Evolutionary conservation across 1,140 invertebrate genomes (phyloP).

Genomic region (Apis cerana): DNA sequence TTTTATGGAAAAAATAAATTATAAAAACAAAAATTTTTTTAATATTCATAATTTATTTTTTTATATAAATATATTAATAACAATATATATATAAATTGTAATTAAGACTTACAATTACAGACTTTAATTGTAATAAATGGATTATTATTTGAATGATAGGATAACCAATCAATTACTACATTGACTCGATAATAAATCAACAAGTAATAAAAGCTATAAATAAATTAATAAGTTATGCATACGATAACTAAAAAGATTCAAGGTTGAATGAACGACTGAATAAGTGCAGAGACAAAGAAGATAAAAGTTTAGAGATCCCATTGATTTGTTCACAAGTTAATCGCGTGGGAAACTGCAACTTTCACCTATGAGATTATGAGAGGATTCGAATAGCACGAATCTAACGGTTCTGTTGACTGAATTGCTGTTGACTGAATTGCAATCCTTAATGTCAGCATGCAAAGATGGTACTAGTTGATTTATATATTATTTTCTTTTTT

Average conservation of each 20-base stretch:
- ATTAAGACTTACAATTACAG: not conserved
- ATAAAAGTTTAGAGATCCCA: constrained; percentile 15
- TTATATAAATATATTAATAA: not conserved
- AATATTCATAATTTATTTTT: not conserved
- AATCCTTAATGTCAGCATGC: constrained; percentile 43
- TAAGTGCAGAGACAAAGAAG: not conserved
- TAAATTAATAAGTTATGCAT: constrained; percentile 1
- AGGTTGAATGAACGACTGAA: constrained; percentile 6
- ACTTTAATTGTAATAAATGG: not conserved
- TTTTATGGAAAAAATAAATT: not conserved
- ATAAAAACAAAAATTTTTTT: not conserved
- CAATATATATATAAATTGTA: not conserved
- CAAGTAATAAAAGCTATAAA: not conserved
- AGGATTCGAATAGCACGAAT: constrained; percentile 50
- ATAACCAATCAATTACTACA: not conserved
- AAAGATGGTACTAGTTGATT: constrained; percentile 11
- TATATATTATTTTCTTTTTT: constrained; percentile 22
- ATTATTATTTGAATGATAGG: not conserved
- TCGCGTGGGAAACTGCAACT: constrained; percentile 64
- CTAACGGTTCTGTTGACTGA: constrained; percentile 60
- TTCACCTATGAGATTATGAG: constrained; percentile 63
- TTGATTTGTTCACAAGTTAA: constrained; percentile 31
- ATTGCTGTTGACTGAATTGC: constrained; percentile 52
- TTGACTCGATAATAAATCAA: not conserved
- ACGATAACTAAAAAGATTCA: not conserved